phyloP scores from a whole-genome alignment of 30 jellyfish, hydroid and myxozoan genomes.

The Euphysa ruthae region DNA sequence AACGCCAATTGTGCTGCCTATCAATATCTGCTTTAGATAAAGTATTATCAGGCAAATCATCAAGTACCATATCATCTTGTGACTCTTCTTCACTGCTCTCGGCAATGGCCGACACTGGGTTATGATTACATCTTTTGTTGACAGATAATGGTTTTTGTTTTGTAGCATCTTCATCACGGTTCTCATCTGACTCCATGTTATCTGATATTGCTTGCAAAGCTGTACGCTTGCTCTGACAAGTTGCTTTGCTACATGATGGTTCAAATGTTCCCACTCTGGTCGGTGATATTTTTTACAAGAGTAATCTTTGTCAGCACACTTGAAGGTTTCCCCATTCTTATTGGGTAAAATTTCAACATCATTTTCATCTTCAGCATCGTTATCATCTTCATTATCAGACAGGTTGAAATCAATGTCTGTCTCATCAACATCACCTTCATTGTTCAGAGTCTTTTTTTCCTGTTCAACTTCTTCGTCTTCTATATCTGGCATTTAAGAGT shows the following conservation, averaged over 20 bases:
- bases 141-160: neutral
- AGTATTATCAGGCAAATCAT: neutral
- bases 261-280: constrained; percentile 1
- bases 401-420: neutral
- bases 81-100: constrained; percentile 2
- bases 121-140: neutral
- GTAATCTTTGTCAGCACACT: neutral
- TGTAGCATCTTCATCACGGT: neutral
- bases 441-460: neutral
- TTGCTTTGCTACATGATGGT: neutral
- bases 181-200: too few relatives aligned
- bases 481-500: neutral
- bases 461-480: neutral
- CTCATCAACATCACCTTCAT: constrained; percentile 1
- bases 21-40: neutral
- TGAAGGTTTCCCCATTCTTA: neutral
- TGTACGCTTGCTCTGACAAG: neutral
- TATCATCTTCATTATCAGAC: neutral
- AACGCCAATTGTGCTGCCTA: neutral
- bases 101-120: neutral
- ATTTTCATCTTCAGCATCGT: too few relatives aligned
- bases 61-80: neutral
- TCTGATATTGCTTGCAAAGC: neutral
- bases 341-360: neutral
- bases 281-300: neutral